Evolutionary conservation across 2,888 invertebrate species (phyloP), one percentile per base, ranked within the genome.

Genomic region (Phanerotoma sp.): DNA sequence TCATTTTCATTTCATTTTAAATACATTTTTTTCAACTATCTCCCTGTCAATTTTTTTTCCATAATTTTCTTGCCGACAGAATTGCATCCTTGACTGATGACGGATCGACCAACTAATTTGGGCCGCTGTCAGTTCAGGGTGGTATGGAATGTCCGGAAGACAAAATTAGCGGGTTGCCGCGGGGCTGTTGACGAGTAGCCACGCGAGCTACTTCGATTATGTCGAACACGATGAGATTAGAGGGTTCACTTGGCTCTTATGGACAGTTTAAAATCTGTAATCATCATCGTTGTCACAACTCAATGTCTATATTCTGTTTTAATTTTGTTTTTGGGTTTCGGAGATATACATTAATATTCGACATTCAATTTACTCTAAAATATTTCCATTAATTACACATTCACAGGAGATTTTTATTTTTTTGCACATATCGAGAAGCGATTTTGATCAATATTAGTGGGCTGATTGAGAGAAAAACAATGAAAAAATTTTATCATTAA

Each of bases 91-190:
- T 49, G 28, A 49, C 38, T 35, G 28, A 64, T 69, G 68, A 70
- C 67, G 58, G 62, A 70, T 69, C 58, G 64, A 61, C 62, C 64
- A 63, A 69, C 67, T 70, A 70, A 69, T 70, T 70, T 63, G 62
- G 65, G 57, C 61, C 45, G 51, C 50, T 55, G 50, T 55, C 50
- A 55, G 20, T 45, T 50, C 40, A 55, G 25, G 50, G 50, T 50
- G 32, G 45, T 21, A 45, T 38, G 45, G 50, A 40, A 46, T 32
- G 46, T 49, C 54, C 50, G 40, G 45, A 50, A 45, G 50, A 55
- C 33, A 30, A 50, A 55, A 55, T 55, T 55, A 55, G 49, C 50
- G 33, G 48, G 28, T 54, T 48, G 41, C 35, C 41, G 33, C 20
- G 20, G 47, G 50, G 21, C 42, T 52, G 30, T 47, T 28, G 28